Base-by-base conservation (phyloP, 2,797 vertebrate genomes). In the Hippopotamyrus pictus region DNA sequence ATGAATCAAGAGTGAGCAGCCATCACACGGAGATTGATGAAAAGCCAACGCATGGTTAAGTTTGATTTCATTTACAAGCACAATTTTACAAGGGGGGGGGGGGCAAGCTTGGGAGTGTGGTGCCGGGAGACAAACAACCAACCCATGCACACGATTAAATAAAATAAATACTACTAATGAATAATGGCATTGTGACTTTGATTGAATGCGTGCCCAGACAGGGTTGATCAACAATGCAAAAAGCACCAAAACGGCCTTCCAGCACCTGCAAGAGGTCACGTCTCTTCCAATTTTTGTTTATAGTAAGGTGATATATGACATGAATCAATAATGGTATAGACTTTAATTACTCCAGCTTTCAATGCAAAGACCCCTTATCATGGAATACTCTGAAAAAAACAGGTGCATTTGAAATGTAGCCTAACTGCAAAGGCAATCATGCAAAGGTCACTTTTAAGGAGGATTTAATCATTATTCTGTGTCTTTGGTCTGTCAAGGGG, bases 1-100 rank as follows among this genome's bases (percentile, higher is more conserved):
- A 94, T 95, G 94, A 94, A 94, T 94, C 93, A 94, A 92, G 92
- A 90, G 92, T 90, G 92, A 94, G 92, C 93, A 93, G 91, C 92
- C 93, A 91, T 92, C 91, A 92, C 92, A 90, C 91, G 86, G 90
- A 93, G 93, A 95, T 93, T 94, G 94, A 94, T 94, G 94, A 94
- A 92, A 92, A 93, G 92, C 92, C 93, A 93, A 94, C 90, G 91
- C 93, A 94, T 92, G 93, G 93, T 93, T 93, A 94, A 93, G 91
- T 93, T 92, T 93, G 90, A 94, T 93, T 92, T 93, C 90, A 92
- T 92, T 93, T 93, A 92, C 91, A 92, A 93, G 92, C 92, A 92
- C 90, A 92, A 92, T 92, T 93, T 92, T 93, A 92, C 91, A 88
- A 88, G 88, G 54, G 93, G 91, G 44, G 46, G 90, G 92, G 87